phyloP scores from a whole-genome alignment of 2,888 invertebrate genomes.

The Heliconius charithonia region DNA sequence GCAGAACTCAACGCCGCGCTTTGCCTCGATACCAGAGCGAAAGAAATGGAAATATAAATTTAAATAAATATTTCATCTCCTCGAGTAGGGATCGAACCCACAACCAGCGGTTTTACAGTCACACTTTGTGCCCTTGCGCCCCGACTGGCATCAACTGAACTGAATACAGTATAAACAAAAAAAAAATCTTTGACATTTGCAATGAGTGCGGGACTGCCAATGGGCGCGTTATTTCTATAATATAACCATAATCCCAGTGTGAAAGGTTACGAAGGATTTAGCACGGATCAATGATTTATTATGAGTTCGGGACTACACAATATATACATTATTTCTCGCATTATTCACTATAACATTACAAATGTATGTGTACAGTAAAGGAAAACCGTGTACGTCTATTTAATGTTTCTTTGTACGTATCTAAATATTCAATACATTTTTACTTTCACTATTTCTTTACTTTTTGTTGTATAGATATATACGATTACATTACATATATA shows the following conservation, averaged over 20 bases:
- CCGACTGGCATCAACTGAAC: no score
- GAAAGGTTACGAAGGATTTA: constrained; percentile 45
- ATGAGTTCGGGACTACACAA: constrained; percentile 66
- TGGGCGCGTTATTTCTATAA: constrained; percentile 40
- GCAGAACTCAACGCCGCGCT: no score
- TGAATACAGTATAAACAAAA: no score
- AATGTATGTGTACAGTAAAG: constrained; percentile 58
- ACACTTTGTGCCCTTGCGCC: no score
- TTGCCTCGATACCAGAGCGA: no score
- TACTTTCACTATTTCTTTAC: neutral
- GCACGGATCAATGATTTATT: constrained; percentile 72
- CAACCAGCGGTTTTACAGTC: no score
- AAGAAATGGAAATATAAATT: no score
- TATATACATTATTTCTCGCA: constrained; percentile 65
- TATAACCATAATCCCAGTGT: constrained; percentile 40
- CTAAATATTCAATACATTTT: neutral
- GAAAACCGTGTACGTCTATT: constrained; percentile 42
- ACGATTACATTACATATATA: neutral
- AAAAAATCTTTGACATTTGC: neutral
- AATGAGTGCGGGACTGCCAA: constrained; percentile 24
- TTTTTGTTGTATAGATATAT: neutral
- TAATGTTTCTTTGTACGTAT: neutral
- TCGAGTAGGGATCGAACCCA: no score
- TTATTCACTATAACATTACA: constrained; percentile 72
- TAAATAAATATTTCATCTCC: no score